These are phyloP conservation scores for Calcarius lapponicus DNA, from an alignment of 2,797 vertebrate genomes.

Conservation along the genomic window DNA sequence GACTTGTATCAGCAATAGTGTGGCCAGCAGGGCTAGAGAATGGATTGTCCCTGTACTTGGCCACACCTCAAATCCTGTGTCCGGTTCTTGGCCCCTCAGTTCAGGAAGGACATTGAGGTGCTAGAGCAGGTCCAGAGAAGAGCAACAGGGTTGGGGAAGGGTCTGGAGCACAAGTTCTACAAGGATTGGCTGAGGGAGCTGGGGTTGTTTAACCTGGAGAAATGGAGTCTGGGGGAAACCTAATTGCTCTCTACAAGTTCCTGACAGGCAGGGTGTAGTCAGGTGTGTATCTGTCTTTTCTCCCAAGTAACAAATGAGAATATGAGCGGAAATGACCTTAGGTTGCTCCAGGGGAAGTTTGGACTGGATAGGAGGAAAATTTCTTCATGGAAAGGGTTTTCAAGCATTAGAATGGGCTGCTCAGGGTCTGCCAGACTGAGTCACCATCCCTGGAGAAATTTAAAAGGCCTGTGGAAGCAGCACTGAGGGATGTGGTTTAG, in stretches of 20 bases:
- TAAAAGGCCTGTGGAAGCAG: background rate
- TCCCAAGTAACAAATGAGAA: background rate
- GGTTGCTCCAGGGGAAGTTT: background rate
- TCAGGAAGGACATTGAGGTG: background rate
- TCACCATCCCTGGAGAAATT: fast-evolving
- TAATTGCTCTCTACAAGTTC: background rate
- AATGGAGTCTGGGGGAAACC: background rate
- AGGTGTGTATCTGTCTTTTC: background rate
- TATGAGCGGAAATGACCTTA: fast-evolving
- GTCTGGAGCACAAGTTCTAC: background rate
- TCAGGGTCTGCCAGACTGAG: background rate
- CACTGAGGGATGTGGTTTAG: background rate
- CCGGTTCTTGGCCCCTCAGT: background rate
- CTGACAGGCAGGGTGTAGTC: background rate
- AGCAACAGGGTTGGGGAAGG: background rate
- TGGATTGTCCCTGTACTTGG: background rate
- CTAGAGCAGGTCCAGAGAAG: background rate
- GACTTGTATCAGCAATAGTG: background rate
- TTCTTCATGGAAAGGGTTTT: background rate
- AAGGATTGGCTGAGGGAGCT: background rate
- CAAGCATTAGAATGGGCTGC: background rate
- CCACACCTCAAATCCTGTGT: background rate
- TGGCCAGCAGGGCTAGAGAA: background rate
- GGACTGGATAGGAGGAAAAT: background rate
- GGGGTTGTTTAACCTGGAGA: background rate